Evolutionary conservation across 2,888 invertebrate genomes (phyloP).

Genomic region (Epistrophella euchroma): DNA sequence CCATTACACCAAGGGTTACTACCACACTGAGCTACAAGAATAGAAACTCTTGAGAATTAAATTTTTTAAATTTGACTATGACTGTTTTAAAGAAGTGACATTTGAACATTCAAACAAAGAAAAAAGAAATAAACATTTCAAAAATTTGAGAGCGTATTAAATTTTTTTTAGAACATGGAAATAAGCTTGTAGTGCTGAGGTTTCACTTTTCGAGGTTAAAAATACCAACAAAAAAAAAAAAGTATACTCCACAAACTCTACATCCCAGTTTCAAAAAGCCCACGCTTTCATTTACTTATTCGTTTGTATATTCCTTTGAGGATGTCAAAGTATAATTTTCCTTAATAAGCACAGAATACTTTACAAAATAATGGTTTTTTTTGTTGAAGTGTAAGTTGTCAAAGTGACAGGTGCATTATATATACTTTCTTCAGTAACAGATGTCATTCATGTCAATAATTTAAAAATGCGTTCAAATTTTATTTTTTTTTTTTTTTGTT

Average conservation of each 20-base stretch:
- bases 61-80: no score
- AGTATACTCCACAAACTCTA: not conserved
- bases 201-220: not conserved
- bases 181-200: no score
- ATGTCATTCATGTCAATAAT: constrained; percentile 13
- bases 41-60: no score
- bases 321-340: not conserved
- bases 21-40: no score
- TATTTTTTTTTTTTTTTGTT: not conserved
- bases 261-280: not conserved
- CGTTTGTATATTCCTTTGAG: not conserved
- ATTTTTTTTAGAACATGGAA: no score
- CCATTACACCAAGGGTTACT: no score
- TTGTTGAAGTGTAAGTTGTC: not conserved
- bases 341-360: not conserved
- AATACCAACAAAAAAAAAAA: not conserved
- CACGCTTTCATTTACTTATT: not conserved
- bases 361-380: not conserved
- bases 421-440: not conserved
- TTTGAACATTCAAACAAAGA: no score
- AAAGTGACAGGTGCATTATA: constrained; percentile 10
- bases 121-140: no score
- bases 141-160: no score
- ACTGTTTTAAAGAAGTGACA: no score
- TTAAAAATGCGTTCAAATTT: not conserved